Conservation (phyloP, 2,888 invertebrate genomes). For the Drosophila putrida region DNA sequence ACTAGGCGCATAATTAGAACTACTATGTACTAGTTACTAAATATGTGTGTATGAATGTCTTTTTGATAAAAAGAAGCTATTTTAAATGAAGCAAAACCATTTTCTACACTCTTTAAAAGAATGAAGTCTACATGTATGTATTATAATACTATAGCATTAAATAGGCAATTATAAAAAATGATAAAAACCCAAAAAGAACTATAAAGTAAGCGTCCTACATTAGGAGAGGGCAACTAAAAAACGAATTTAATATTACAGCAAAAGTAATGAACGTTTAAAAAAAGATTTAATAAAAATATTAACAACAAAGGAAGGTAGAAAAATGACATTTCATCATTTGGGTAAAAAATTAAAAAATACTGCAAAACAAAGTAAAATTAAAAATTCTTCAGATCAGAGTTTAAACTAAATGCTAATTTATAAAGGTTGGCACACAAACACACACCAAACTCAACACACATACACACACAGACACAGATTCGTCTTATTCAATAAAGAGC, state of each 20-base stretch:
- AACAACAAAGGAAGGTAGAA: slow-evolving; percentile 26
- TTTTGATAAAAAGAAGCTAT: slow-evolving; percentile 81
- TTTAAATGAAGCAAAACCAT: slow-evolving; percentile 75
- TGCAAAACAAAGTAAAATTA: slow-evolving; percentile 46
- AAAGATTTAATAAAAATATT: background rate
- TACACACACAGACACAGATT: slow-evolving; percentile 35
- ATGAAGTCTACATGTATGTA: slow-evolving; percentile 80
- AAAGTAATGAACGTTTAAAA: slow-evolving; percentile 42
- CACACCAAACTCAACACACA: slow-evolving; percentile 19
- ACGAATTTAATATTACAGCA: slow-evolving; percentile 74
- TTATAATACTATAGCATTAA: slow-evolving; percentile 78
- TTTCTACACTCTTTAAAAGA: slow-evolving; percentile 82
- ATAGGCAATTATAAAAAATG: slow-evolving; percentile 64
- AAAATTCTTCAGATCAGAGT: slow-evolving; percentile 74
- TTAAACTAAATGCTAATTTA: slow-evolving; percentile 62
- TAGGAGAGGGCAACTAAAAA: slow-evolving; percentile 74
- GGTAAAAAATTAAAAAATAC: slow-evolving; percentile 27
- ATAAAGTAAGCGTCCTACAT: slow-evolving; percentile 77
- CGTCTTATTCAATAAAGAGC: slow-evolving; percentile 64
- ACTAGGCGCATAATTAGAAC: slow-evolving; percentile 75
- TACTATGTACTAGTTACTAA: slow-evolving; percentile 51
- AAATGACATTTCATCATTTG: slow-evolving; percentile 47
- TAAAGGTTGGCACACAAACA: slow-evolving; percentile 60
- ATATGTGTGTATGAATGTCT: slow-evolving; percentile 77
- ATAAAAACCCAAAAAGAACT: slow-evolving; percentile 43